Percentiles rank a stretch among this genome's conserved stretches.
Conservation (phyloP, 2,888 invertebrate species). For the Cordylochernes scorpioides region DNA sequence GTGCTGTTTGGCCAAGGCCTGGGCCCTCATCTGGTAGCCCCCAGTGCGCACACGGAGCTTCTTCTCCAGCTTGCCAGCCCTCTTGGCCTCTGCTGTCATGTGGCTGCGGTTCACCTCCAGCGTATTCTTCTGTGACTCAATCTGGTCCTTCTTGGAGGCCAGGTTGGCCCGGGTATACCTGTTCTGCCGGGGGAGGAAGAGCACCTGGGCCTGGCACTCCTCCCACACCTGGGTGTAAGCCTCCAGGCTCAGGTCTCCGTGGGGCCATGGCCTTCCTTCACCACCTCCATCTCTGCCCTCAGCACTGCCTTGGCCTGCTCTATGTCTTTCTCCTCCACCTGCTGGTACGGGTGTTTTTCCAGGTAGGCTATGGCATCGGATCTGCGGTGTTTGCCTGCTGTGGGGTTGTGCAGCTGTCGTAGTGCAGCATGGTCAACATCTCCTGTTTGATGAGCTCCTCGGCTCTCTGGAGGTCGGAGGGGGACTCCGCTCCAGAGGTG, state of each 20-base stretch:
- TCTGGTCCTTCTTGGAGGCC: constrained; percentile 78
- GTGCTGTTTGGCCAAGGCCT: constrained; percentile 58
- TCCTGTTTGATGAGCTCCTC: constrained; percentile 86
- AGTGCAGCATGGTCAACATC: constrained; percentile 83
- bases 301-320: constrained; percentile 35
- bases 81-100: constrained; percentile 89
- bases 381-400: too few relatives aligned
- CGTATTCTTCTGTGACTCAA: constrained; percentile 72
- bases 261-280: constrained; percentile 78
- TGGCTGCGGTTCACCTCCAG: constrained; percentile 66
- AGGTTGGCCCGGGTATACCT: constrained; percentile 77
- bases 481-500: constrained; percentile 35
- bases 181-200: constrained; percentile 70
- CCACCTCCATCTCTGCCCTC: constrained; percentile 56
- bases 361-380: too few relatives aligned
- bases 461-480: constrained; percentile 70
- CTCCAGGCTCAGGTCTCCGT: constrained; percentile 71
- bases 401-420: constrained; percentile 67
- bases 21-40: constrained; percentile 57
- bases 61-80: constrained; percentile 89
- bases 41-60: constrained; percentile 83
- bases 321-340: constrained; percentile 36
- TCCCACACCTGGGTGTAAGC: constrained; percentile 89
- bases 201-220: constrained; percentile 61
- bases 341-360: constrained; percentile 57